Evolutionary conservation across 2,797 vertebrate genomes (phyloP).

Genomic region (Chaunax sp.): DNA sequence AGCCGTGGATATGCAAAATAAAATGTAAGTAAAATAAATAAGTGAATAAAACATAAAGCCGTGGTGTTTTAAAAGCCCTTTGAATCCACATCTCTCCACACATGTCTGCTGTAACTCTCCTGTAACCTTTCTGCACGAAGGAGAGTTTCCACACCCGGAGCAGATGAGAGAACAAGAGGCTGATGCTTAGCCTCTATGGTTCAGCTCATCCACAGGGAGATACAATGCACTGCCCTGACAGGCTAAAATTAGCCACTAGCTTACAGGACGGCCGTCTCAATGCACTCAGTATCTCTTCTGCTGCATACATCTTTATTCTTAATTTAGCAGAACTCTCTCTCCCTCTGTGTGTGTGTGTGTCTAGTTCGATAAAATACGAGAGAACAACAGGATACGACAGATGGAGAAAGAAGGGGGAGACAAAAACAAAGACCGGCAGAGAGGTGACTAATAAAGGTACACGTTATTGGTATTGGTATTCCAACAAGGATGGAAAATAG

Average conservation of each 20-base stretch:
- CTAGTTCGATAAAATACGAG: constrained; percentile 40
- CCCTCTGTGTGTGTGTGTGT: constrained; percentile 18
- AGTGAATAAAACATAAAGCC: constrained; percentile 18
- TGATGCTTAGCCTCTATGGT: constrained; percentile 74
- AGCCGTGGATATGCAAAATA: too few species aligned
- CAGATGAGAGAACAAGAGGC: constrained; percentile 69
- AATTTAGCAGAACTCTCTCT: constrained; percentile 52
- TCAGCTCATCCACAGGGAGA: constrained; percentile 72
- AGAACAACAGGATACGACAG: constrained; percentile 19
- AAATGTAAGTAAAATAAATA: too few species aligned
- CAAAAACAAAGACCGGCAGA: constrained; percentile 17
- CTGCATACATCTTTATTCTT: constrained; percentile 63
- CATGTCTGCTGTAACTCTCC: constrained; percentile 57
- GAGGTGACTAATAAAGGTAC: constrained; percentile 27
- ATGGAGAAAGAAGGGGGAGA: constrained; percentile 5
- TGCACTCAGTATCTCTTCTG: constrained; percentile 60
- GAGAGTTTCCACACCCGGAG: constrained; percentile 63
- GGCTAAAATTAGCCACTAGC: constrained; percentile 83
- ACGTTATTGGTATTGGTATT: constrained; percentile 33
- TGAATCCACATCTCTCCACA: constrained; percentile 59
- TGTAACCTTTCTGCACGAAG: constrained; percentile 72
- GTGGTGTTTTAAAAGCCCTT: constrained; percentile 67
- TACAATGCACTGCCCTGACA: constrained; percentile 74
- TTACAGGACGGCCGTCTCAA: constrained; percentile 78
- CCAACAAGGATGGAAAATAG: constrained; percentile 37